Percentiles rank a stretch among this genome's conserved stretches.
Evolutionary conservation across 2,797 vertebrate species (phyloP).

Genomic region (Microctenopoma steveboyesi): DNA sequence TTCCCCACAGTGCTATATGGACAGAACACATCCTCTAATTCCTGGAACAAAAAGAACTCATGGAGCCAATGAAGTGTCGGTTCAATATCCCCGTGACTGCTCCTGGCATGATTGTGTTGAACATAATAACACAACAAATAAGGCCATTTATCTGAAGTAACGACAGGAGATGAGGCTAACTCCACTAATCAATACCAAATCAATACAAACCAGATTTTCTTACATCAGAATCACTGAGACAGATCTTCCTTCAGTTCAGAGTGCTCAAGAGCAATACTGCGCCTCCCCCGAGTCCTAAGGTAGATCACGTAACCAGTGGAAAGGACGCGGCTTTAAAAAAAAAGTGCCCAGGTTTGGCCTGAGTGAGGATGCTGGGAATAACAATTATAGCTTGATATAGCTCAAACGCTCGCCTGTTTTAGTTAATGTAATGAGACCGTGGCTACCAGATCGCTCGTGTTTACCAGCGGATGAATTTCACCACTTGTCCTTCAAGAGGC

Average conservation of each 20-base stretch:
- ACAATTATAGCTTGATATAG: conserved; percentile 65
- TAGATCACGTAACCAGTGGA: conserved; percentile 64
- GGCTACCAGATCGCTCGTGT: conserved; percentile 70
- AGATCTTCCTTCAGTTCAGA: conserved; percentile 73
- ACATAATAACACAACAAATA: conserved; percentile 85
- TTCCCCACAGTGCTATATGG: conserved; percentile 35
- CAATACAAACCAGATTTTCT: conserved; percentile 83
- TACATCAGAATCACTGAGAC: conserved; percentile 83
- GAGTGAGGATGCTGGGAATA: conserved; percentile 68
- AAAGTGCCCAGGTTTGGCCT: conserved; percentile 35
- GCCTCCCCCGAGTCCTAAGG: conserved; percentile 60
- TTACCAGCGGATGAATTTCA: conserved; percentile 83
- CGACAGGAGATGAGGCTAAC: conserved; percentile 78
- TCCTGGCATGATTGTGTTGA: conserved; percentile 82
- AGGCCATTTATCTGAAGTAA: conserved; percentile 82
- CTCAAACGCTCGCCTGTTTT: conserved; percentile 62
- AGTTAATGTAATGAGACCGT: conserved; percentile 74
- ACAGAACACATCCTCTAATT: conserved; percentile 70
- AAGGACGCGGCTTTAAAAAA: conserved; percentile 56
- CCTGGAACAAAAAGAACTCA: conserved; percentile 75
- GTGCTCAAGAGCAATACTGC: conserved; percentile 73
- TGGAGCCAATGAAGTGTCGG: conserved; percentile 80
- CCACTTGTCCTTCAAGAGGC: conserved; percentile 89
- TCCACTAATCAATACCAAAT: conserved; percentile 74
- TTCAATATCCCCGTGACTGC: conserved; percentile 79